phyloP scores from a whole-genome alignment of 1,140 invertebrate genomes.

The Caenorhabditis tropicalis region DNA sequence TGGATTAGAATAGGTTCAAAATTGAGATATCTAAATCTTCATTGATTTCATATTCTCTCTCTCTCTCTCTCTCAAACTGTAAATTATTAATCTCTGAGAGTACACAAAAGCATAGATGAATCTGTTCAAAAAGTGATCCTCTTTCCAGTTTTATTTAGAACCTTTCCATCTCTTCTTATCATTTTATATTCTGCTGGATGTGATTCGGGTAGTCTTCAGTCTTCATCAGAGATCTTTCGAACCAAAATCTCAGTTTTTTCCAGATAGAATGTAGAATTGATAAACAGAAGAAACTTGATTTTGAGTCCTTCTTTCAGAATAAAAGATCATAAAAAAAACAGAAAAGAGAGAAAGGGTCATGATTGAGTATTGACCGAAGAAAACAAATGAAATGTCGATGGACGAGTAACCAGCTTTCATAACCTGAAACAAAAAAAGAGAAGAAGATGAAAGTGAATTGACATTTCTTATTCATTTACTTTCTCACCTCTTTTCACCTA shows the following conservation, averaged over 20 bases:
- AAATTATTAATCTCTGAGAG: neutral
- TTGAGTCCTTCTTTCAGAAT: neutral
- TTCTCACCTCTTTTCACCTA: neutral
- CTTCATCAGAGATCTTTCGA: neutral
- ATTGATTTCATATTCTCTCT: neutral
- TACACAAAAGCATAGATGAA: neutral
- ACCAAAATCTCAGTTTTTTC: neutral
- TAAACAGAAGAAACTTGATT: neutral
- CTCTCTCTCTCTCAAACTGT: neutral
- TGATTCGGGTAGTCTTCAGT: too few species aligned
- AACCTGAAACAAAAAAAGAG: neutral
- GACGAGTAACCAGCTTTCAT: constrained; percentile 15
- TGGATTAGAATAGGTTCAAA: too few species aligned
- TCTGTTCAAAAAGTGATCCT: neutral
- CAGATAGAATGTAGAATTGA: neutral
- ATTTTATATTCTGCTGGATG: too few species aligned
- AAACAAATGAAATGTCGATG: neutral
- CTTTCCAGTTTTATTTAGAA: constrained; percentile 15
- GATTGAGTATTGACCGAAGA: neutral
- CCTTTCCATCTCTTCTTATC: neutral
- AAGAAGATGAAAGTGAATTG: constrained; percentile 7
- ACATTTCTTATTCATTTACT: neutral
- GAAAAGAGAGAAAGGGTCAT: too few species aligned
- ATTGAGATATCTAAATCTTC: too few species aligned
- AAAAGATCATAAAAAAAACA: neutral